Conservation (phyloP, 2,888 invertebrate genomes). For the Oasisia sp. region DNA sequence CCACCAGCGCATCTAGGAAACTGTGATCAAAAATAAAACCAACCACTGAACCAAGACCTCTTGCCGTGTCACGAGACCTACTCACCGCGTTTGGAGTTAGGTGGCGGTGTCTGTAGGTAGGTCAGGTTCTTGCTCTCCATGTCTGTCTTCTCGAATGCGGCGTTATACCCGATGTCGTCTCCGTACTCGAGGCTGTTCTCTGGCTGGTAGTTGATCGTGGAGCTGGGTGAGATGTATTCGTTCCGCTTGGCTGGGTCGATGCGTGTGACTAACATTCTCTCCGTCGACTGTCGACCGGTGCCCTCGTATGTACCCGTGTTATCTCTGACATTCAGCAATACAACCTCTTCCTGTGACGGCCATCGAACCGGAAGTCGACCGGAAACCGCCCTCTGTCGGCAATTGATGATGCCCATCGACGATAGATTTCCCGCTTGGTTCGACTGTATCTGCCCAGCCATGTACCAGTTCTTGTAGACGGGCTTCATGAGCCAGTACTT, state of each 20-base stretch:
- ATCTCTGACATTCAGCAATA: slow-evolving; percentile 51
- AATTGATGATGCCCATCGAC: slow-evolving; percentile 50
- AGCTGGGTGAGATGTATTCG: slow-evolving; percentile 45
- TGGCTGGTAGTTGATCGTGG: slow-evolving; percentile 49
- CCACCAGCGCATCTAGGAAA: neutral
- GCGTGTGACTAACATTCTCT: slow-evolving; percentile 37
- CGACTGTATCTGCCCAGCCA: slow-evolving; percentile 52
- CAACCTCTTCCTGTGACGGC: slow-evolving; percentile 48
- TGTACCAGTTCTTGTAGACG: slow-evolving; percentile 52
- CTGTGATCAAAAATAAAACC: neutral
- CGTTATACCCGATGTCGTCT: slow-evolving; percentile 56
- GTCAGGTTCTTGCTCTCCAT: slow-evolving; percentile 13
- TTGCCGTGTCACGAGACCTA: neutral
- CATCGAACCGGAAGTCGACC: neutral
- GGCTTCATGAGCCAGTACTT: slow-evolving; percentile 52
- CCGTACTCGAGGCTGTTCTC: slow-evolving; percentile 55
- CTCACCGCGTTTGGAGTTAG: neutral
- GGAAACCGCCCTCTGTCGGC: slow-evolving; percentile 44
- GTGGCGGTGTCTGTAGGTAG: neutral
- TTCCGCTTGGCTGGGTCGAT: slow-evolving; percentile 38
- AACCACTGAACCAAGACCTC: neutral
- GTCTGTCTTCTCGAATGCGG: slow-evolving; percentile 43
- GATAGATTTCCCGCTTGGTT: slow-evolving; percentile 44
- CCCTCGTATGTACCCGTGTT: slow-evolving; percentile 49
- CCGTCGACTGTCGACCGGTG: slow-evolving; percentile 45